Evolutionary conservation across 2,888 invertebrate genomes (phyloP).

Genomic region (Colletes collaris): DNA sequence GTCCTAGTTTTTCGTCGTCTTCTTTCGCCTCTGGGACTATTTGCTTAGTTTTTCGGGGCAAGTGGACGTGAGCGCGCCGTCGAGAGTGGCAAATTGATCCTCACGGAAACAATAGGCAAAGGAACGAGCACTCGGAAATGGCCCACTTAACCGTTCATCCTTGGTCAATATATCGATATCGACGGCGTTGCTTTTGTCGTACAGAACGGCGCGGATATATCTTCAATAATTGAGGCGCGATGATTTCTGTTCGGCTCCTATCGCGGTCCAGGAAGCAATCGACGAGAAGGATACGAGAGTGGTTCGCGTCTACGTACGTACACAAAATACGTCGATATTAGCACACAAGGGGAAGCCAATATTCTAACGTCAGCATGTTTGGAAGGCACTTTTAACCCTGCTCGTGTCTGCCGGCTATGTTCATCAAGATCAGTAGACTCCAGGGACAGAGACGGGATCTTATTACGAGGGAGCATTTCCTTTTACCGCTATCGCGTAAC

Average conservation of each 20-base stretch:
- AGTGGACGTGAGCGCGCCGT: constrained; percentile 6
- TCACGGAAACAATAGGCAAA: constrained; percentile 60
- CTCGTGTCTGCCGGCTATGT: background rate
- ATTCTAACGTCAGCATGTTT: constrained; percentile 11
- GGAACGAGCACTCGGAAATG: constrained; percentile 54
- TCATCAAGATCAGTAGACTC: background rate
- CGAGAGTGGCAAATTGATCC: constrained; percentile 60
- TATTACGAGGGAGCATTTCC: too few species aligned
- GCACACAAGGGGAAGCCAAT: constrained; percentile 5
- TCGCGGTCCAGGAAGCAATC: constrained; percentile 8
- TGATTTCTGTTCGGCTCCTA: constrained; percentile 18
- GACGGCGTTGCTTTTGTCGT: constrained; percentile 46
- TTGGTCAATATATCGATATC: constrained; percentile 55
- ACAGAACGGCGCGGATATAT: constrained; percentile 32
- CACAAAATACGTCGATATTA: constrained; percentile 8
- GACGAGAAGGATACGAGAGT: constrained; percentile 7
- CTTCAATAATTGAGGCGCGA: constrained; percentile 44
- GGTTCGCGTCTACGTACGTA: constrained; percentile 16
- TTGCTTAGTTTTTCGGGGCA: constrained; percentile 13
- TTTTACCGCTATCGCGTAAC: too few species aligned
- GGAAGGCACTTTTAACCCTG: constrained; percentile 9
- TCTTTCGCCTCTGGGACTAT: background rate
- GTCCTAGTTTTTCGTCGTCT: constrained; percentile 3
- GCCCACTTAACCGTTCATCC: constrained; percentile 60
- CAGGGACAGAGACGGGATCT: background rate